Evolutionary conservation across 1,140 invertebrate genomes (phyloP).

Genomic region (Vollenhovia emeryi): DNA sequence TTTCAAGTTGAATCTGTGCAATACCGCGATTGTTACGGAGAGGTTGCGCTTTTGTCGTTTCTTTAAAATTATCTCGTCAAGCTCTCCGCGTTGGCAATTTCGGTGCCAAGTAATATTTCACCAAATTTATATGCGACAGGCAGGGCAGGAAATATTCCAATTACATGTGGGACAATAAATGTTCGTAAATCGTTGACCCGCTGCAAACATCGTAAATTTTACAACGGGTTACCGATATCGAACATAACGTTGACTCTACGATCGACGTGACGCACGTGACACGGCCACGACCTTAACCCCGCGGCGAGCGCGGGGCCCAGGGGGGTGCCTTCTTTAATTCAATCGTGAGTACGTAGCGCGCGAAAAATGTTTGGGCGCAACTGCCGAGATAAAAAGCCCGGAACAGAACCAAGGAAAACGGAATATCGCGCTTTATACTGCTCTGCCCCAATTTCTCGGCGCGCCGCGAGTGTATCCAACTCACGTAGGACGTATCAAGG

Average conservation of each 20-base stretch:
- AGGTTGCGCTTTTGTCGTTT: neutral
- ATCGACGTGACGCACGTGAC: slow-evolving; percentile 30
- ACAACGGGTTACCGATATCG: slow-evolving; percentile 27
- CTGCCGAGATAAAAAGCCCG: slow-evolving; percentile 21
- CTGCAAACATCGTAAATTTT: slow-evolving; percentile 50
- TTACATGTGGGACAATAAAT: slow-evolving; percentile 32
- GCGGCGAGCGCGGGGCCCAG: no score
- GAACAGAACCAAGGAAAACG: slow-evolving; percentile 35
- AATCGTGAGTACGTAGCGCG: slow-evolving; percentile 31
- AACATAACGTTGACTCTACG: slow-evolving; percentile 17
- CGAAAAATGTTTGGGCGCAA: slow-evolving; percentile 50
- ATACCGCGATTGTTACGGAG: neutral
- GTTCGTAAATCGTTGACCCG: slow-evolving; percentile 34
- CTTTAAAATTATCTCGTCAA: neutral
- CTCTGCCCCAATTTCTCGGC: slow-evolving; percentile 52
- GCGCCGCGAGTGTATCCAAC: slow-evolving; percentile 14
- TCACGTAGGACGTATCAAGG: slow-evolving; percentile 67
- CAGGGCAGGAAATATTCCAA: slow-evolving; percentile 12
- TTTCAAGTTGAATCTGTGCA: neutral
- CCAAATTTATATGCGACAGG: slow-evolving; percentile 31
- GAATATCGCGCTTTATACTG: slow-evolving; percentile 54
- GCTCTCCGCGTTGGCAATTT: neutral
- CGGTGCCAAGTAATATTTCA: slow-evolving; percentile 9
- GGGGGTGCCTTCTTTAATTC: slow-evolving; percentile 60
- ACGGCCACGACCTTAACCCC: slow-evolving; percentile 46